Base-by-base conservation (phyloP, 2,888 invertebrate genomes). In the Chromoteleia sp. region DNA sequence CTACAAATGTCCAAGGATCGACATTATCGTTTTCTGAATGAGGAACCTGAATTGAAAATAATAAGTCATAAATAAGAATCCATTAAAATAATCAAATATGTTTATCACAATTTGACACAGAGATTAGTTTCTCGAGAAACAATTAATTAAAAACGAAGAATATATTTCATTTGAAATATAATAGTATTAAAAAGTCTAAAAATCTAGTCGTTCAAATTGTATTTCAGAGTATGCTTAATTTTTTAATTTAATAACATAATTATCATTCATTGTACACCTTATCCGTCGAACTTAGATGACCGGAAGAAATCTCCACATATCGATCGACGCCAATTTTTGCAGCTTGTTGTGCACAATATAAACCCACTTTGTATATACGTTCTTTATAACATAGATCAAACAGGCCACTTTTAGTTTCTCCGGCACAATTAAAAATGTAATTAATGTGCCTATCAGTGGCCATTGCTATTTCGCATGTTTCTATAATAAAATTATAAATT, bases 351-450 rank as follows among this genome's bases (percentile, higher is more conserved):
- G 97, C 97, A 92, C 97, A 97, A 89, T 97, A 97, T 39, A 95
- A 87, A 91, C 97, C 97, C 36, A 98, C 93, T 85, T 96, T 96
- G 77, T 95, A 93, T 83, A 98, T 96, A 10, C 98, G 98, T 91
- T 98, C 98, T 86, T 95, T 94, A 92, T 98, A 98, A 15, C 98
- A 97, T 1, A 97, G 95, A 90, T 98, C 97, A 8, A 96, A 96
- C 93, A 98, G 97, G 12, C 97, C 96, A 70, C 95, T 94, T 90
- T 97, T 96, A 2, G 98, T 98, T 92, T 98, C 98, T 1, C 96
- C 97, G 0, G 98, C 98, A 91, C 98, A 96, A 92, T 98, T 98
- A 79, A 97, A 95, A 52, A 97, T 97, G 89, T 95, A 94, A 87
- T 95, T 95, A 95, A 96, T 97, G 33, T 91, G 87, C 59, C 94